phyloP scores from a whole-genome alignment of 2,888 invertebrate genomes.

The Troilus luridus region DNA sequence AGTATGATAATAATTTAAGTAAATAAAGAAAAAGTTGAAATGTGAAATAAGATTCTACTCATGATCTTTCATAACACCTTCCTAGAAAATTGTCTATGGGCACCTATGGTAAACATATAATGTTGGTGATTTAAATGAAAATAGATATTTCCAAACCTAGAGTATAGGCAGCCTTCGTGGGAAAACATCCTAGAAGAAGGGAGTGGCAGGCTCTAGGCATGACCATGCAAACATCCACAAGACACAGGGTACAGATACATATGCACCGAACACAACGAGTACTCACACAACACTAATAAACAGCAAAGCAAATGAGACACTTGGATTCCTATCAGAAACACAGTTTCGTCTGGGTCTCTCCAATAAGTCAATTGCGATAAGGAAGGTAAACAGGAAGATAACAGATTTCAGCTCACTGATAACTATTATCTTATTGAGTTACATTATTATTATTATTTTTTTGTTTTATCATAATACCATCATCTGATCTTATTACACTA shows the following conservation, averaged over 20 bases:
- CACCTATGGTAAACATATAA: no score
- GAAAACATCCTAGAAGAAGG: constrained; percentile 19
- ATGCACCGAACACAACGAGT: background rate
- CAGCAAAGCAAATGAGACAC: background rate
- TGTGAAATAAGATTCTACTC: no score
- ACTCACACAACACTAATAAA: background rate
- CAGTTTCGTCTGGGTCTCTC: constrained; percentile 4
- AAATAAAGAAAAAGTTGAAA: no score
- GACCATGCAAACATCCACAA: background rate
- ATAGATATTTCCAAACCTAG: background rate
- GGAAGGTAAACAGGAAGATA: constrained; percentile 42
- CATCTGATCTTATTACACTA: background rate
- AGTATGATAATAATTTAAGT: no score
- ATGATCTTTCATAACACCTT: no score
- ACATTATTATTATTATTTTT: background rate
- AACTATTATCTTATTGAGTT: constrained; percentile 17
- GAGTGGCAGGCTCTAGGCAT: constrained; percentile 1
- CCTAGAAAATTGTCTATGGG: no score
- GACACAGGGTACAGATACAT: background rate
- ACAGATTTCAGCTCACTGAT: background rate
- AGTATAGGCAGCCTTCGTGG: constrained; percentile 1
- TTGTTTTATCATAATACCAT: background rate
- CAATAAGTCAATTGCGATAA: constrained; percentile 19
- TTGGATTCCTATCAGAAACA: constrained; percentile 1
- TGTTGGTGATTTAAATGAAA: background rate